A percentile compares a stretch with the other conserved stretches of the same genome.
Evolutionary conservation across 2,113 vertebrate genomes (phyloP).

Genomic region (Corapipo altera): DNA sequence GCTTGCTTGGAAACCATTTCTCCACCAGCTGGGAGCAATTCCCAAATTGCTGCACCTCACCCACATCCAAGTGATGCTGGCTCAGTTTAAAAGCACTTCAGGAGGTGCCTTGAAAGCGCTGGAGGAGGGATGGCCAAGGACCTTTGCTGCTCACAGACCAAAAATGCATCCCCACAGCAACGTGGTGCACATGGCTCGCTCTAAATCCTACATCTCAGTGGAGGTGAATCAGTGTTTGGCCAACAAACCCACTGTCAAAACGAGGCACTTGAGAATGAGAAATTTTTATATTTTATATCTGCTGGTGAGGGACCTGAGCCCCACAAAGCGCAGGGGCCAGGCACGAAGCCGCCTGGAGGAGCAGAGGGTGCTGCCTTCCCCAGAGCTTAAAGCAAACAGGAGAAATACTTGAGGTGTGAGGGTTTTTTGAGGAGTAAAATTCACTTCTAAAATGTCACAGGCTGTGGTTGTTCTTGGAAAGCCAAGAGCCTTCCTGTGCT

Average conservation of each 20-base stretch:
- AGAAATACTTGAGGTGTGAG: not conserved
- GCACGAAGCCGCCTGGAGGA: not conserved
- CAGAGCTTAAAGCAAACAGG: not conserved
- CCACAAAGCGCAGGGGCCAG: not conserved
- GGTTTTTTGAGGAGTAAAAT: not conserved
- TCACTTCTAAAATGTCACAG: not conserved
- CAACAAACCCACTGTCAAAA: not conserved
- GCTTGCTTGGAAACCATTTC: slow-evolving; percentile 29
- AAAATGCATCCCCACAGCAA: not conserved
- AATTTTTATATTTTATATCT: not conserved
- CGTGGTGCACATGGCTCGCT: not conserved
- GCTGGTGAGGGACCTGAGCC: not conserved
- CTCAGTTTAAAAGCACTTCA: not conserved
- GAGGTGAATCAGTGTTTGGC: not conserved
- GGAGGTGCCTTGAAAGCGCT: not conserved
- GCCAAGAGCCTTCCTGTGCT: not conserved
- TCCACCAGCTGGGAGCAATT: slow-evolving; percentile 49
- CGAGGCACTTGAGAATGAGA: not conserved
- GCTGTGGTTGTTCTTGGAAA: not conserved
- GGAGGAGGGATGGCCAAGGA: slow-evolving; percentile 1
- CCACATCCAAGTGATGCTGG: slow-evolving; percentile 6
- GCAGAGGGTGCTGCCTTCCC: not conserved
- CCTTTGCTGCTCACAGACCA: not conserved
- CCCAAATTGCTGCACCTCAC: slow-evolving; percentile 43
- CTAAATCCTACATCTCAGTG: not conserved